Conservation (phyloP, 2,113 vertebrate species). For the Rostratula benghalensis region DNA sequence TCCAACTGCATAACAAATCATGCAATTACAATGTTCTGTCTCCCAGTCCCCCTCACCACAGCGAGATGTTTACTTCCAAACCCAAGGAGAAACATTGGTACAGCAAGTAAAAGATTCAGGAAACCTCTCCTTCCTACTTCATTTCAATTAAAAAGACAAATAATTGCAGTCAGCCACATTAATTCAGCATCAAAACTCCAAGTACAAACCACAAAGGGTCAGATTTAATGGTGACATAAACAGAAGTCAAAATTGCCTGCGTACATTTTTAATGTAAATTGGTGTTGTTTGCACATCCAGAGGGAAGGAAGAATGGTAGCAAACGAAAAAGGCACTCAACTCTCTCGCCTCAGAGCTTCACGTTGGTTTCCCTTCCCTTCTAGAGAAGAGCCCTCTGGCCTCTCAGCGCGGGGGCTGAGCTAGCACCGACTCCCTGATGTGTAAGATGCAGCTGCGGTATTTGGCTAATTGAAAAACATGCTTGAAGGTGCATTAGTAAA, state of each 20-base stretch:
- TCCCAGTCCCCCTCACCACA: background rate
- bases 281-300: background rate
- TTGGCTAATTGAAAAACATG: slow-evolving; percentile 64
- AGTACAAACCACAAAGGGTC: background rate
- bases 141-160: slow-evolving; percentile 43
- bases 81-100: background rate
- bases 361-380: background rate
- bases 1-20: background rate
- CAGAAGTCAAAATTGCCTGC: background rate
- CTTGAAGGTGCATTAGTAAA: slow-evolving; percentile 46
- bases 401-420: slow-evolving; percentile 38
- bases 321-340: background rate
- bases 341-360: background rate
- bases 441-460: slow-evolving; percentile 44
- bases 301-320: background rate
- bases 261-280: slow-evolving; percentile 25
- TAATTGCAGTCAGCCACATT: background rate
- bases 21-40: background rate
- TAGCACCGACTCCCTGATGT: slow-evolving; percentile 27
- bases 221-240: background rate
- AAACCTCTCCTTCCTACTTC: background rate
- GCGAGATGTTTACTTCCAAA: background rate
- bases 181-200: background rate
- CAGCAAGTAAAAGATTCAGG: background rate
- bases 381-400: slow-evolving; percentile 29